Percentiles rank a stretch among this genome's conserved stretches.
These are phyloP conservation scores for Malurus alboscapulatus DNA, from an alignment of 2,113 vertebrate species.

Conservation along the genomic window DNA sequence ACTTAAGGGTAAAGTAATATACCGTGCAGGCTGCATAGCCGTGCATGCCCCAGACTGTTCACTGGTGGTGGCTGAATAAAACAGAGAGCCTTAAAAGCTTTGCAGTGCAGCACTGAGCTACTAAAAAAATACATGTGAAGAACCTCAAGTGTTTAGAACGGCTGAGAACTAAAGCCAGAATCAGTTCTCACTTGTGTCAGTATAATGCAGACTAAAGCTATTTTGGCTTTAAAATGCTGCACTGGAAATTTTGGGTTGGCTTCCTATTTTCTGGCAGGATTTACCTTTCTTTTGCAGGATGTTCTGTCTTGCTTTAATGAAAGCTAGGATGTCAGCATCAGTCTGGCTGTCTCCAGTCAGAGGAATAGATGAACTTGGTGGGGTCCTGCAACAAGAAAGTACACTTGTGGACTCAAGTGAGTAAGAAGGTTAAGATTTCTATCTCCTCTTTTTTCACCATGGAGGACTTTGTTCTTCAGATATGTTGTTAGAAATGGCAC, in stretches of 20 bases:
- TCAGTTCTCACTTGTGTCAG: not conserved
- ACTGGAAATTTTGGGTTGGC: not conserved
- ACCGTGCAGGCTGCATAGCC: not conserved
- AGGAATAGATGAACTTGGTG: slow-evolving; percentile 69
- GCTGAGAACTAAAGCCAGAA: not conserved
- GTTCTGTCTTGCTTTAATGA: slow-evolving; percentile 86
- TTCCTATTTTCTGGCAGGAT: not conserved
- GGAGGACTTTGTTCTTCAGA: not conserved
- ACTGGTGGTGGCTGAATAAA: not conserved
- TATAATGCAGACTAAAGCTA: not conserved
- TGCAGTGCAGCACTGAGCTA: not conserved
- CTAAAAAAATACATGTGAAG: not conserved
- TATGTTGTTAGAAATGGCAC: not conserved
- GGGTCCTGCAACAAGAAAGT: slow-evolving; percentile 71
- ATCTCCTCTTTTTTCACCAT: not conserved
- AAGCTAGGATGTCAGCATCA: slow-evolving; percentile 90
- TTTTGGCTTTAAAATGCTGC: not conserved
- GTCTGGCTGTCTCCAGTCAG: slow-evolving; percentile 87
- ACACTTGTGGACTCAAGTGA: not conserved
- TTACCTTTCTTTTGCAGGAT: slow-evolving; percentile 85
- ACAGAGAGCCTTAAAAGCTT: not conserved
- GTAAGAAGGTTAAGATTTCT: not conserved
- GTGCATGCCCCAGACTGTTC: not conserved
- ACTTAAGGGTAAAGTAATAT: not conserved
- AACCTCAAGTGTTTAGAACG: not conserved